A percentile compares a stretch with the other conserved stretches of the same genome.
phyloP scores from a whole-genome alignment of 2,113 vertebrate genomes.

The Takifugu flavidus region DNA sequence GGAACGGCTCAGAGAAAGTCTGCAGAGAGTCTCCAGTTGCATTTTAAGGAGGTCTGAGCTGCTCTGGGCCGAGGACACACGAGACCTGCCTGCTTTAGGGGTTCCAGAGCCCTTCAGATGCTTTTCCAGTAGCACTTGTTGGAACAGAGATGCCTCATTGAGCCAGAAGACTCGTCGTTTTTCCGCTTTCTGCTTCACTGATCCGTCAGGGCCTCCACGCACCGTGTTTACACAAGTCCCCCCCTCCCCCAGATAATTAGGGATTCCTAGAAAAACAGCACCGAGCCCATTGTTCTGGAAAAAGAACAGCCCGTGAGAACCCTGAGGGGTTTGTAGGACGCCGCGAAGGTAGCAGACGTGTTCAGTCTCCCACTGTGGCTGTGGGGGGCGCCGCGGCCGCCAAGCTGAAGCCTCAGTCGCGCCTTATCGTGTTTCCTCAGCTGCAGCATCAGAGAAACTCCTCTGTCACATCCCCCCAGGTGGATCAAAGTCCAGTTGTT shows the following conservation, averaged over 20 bases:
- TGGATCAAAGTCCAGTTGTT: background rate
- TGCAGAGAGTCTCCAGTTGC: constrained; percentile 38
- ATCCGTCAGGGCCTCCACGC: constrained; percentile 19
- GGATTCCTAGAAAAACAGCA: too few relatives aligned
- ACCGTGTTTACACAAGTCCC: constrained; percentile 11
- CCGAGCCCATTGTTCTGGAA: constrained; percentile 22
- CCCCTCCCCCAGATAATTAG: too few relatives aligned
- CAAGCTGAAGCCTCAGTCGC: background rate
- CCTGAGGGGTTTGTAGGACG: background rate
- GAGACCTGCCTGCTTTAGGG: too few relatives aligned
- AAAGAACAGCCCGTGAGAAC: constrained; percentile 18
- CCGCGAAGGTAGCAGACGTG: background rate
- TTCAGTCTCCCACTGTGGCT: background rate
- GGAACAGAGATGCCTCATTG: constrained; percentile 40
- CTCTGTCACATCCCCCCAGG: background rate
- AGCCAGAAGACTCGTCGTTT: constrained; percentile 45
- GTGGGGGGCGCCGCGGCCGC: background rate
- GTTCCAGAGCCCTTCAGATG: too few relatives aligned
- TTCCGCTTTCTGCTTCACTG: constrained; percentile 52
- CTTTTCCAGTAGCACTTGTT: constrained; percentile 7
- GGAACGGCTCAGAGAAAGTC: constrained; percentile 4
- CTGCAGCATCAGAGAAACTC: constrained; percentile 39
- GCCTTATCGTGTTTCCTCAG: constrained; percentile 62
- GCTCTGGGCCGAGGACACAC: background rate
- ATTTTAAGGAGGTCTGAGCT: constrained; percentile 40